Percentiles rank a stretch among this genome's conserved stretches.
Evolutionary conservation across 1,140 invertebrate species (phyloP).

Genomic region (Gyrodactylus bullatarudis): DNA sequence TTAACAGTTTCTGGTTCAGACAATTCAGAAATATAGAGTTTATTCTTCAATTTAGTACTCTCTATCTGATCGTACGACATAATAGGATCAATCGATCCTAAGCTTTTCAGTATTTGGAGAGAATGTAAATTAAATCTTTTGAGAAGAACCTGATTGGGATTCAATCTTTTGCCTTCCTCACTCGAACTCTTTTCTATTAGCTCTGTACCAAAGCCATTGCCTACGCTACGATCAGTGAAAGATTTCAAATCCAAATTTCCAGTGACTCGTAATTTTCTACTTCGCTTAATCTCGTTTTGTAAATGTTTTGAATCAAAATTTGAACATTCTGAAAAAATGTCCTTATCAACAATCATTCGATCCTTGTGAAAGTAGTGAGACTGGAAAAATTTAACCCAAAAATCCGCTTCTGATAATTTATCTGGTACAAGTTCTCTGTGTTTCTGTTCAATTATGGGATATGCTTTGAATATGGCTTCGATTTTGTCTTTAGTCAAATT

Average conservation of each 20-base stretch:
- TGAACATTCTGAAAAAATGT: conserved; percentile 68
- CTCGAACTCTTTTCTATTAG: background rate
- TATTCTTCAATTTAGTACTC: background rate
- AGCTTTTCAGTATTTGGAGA: background rate
- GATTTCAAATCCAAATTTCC: background rate
- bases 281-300: background rate
- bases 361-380: conserved; percentile 98
- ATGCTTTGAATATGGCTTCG: conserved; percentile 88
- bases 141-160: background rate
- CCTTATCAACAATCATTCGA: conserved; percentile 41
- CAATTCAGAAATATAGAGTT: background rate
- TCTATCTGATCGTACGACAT: background rate
- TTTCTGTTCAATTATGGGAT: conserved; percentile 84
- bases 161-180: background rate
- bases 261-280: conserved; percentile 30
- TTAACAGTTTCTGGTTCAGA: background rate
- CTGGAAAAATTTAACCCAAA: conserved; percentile 98
- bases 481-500: conserved; percentile 86
- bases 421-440: conserved; percentile 75
- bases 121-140: background rate
- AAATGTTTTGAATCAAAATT: conserved; percentile 32
- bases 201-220: background rate
- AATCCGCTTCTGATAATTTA: conserved; percentile 69
- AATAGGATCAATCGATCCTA: background rate
- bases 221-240: background rate